Base-by-base conservation (phyloP, 2,888 invertebrate species). In the Mayetiola destructor region DNA sequence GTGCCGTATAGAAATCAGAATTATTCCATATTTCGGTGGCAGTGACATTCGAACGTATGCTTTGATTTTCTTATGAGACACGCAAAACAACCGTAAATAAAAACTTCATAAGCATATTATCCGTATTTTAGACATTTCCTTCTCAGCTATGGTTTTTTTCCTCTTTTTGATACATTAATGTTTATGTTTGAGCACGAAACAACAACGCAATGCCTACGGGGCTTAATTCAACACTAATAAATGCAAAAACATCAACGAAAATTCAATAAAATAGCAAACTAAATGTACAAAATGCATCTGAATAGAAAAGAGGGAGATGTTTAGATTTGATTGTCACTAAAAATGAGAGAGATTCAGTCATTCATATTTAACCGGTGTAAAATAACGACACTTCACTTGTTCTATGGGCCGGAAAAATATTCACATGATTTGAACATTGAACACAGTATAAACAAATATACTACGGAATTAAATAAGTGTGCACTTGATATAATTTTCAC, bases 1-100 rank as follows among this genome's bases (percentile, higher is more conserved):
- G 48, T 48, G 48, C 42, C 48, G n/a, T 27, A 48, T 48, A 23
- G 27, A 23, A 48, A 48, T 48, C 48, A 27, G 48, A n/a, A 48
- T 48, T 48, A 48, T 48, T 48, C 16, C 48, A 48, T 48, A n/a
- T 27, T 48, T 48, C 27, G 48, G 48, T 48, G 27, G 27, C 48
- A 2, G 27, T 48, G 48, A 27, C 27, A 48, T 48, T 48, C 27
- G 23, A 12, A 5, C 37, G 37, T 37, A 37, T 16, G 8, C 4
- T 6, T 23, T 42, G 12, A 23, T 42, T 23, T 23, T 42, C 23
- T 39, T 39, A 14, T 23, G 3, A 12, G 10, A 6, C 42, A 42
- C 21, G 42, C 23, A 23, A 10, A 42, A 39, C 39, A n/a, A n/a
- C n/a, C n/a, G n/a, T n/a, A n/a, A n/a, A n/a, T n/a, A n/a, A n/a